Evolutionary conservation across 2,888 invertebrate genomes (phyloP).

Genomic region (Lycia hirtaria): DNA sequence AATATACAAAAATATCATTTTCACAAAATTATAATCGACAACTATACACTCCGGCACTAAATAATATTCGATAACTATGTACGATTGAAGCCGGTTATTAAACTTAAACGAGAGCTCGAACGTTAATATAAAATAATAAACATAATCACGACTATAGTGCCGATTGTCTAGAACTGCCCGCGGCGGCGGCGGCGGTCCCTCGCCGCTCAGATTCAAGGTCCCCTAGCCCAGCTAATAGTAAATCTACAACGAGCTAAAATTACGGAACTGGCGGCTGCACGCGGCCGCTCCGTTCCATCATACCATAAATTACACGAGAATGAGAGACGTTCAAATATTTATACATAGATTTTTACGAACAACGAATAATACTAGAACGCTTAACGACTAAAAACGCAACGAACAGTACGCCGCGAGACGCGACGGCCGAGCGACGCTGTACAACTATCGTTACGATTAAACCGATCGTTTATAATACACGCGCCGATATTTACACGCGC

Average conservation of each 20-base stretch:
- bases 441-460: slow-evolving; percentile 76
- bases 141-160: slow-evolving; percentile 83
- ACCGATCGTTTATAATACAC: slow-evolving; percentile 42
- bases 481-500: slow-evolving; percentile 48
- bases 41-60: slow-evolving; percentile 84
- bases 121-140: slow-evolving; percentile 75
- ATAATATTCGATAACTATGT: slow-evolving; percentile 81
- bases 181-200: slow-evolving; percentile 75
- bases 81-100: slow-evolving; percentile 81
- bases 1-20: slow-evolving; percentile 86
- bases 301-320: slow-evolving; percentile 84
- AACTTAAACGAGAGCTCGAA: slow-evolving; percentile 84
- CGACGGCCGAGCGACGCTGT: slow-evolving; percentile 78
- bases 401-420: slow-evolving; percentile 72
- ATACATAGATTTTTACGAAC: slow-evolving; percentile 85
- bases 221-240: slow-evolving; percentile 85
- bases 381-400: slow-evolving; percentile 75
- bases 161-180: slow-evolving; percentile 85
- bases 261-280: slow-evolving; percentile 70
- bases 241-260: slow-evolving; percentile 83
- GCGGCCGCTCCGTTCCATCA: slow-evolving; percentile 72
- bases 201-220: slow-evolving; percentile 83
- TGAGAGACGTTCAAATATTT: slow-evolving; percentile 85
- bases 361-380: slow-evolving; percentile 85
- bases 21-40: slow-evolving; percentile 82